Evolutionary conservation across 35 echinoderm and acorn worm species (phyloP).

Genomic region (Stichopus chloronotus): DNA sequence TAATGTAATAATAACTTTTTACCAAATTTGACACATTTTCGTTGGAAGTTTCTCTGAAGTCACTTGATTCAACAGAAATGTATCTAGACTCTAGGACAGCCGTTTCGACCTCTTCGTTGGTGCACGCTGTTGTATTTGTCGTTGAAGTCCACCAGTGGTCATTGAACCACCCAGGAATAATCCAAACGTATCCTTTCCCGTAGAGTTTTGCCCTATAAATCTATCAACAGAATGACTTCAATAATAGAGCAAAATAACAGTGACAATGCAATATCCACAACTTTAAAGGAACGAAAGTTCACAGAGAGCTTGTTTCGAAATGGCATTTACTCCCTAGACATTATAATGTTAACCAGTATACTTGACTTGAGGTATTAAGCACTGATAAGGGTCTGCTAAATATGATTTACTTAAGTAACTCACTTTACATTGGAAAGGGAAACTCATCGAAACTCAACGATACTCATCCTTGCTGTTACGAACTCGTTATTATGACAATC

Average conservation of each 20-base stretch:
- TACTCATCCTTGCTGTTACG: too few species aligned
- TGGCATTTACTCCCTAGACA: background rate
- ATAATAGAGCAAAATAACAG: background rate
- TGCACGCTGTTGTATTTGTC: background rate
- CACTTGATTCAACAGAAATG: background rate
- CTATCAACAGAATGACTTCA: background rate
- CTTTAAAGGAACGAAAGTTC: too few species aligned
- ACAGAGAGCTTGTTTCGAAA: background rate
- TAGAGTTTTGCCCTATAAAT: constrained; percentile 10
- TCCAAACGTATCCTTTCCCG: constrained; percentile 45
- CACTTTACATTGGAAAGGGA: too few species aligned
- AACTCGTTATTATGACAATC: too few species aligned
- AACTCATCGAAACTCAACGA: too few species aligned
- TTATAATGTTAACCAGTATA: background rate
- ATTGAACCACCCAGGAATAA: constrained; percentile 35
- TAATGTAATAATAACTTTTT: too few species aligned
- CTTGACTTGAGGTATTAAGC: background rate
- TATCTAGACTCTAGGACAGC: constrained; percentile 41
- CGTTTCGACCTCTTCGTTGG: constrained; percentile 7
- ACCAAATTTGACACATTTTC: background rate
- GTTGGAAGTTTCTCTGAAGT: background rate
- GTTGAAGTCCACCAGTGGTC: background rate
- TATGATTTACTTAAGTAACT: background rate
- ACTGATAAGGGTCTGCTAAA: background rate
- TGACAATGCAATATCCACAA: background rate